A percentile compares a stretch with the other conserved stretches of the same genome.
These are phyloP conservation scores for Antheraea pernyi DNA, from an alignment of 1,140 invertebrate genomes.

Conservation along the genomic window DNA sequence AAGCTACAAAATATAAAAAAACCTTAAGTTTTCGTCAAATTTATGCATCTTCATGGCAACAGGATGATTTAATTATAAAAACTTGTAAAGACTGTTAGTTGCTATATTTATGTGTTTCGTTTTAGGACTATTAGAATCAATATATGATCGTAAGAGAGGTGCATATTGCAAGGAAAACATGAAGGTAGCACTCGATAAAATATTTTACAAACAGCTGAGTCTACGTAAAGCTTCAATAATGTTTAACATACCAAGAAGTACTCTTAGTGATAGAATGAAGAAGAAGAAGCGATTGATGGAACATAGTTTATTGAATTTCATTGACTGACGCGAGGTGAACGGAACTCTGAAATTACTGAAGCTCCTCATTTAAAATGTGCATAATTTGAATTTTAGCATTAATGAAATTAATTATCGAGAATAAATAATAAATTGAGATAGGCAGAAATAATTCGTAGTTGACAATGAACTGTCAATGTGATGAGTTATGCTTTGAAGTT, in stretches of 20 bases:
- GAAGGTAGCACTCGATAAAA: slow-evolving; percentile 11
- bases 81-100: too few relatives aligned
- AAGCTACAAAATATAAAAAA: too few relatives aligned
- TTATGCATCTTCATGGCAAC: too few relatives aligned
- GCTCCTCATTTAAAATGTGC: not conserved
- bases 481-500: too few relatives aligned
- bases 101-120: not conserved
- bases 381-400: too few relatives aligned
- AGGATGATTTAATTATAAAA: too few relatives aligned
- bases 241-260: slow-evolving; percentile 22
- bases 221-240: slow-evolving; percentile 15
- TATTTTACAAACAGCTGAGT: slow-evolving; percentile 22
- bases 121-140: not conserved
- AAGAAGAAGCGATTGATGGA: not conserved
- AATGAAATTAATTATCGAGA: too few relatives aligned
- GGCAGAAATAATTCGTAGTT: too few relatives aligned
- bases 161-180: slow-evolving; percentile 8
- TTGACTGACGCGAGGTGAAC: not conserved
- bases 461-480: too few relatives aligned
- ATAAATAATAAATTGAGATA: too few relatives aligned
- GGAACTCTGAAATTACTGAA: not conserved
- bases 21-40: too few relatives aligned
- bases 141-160: slow-evolving; percentile 5
- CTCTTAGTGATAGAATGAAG: slow-evolving; percentile 25
- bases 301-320: not conserved